Base-by-base conservation (phyloP, 2,797 vertebrate genomes). In the Melopsittacus undulatus region DNA sequence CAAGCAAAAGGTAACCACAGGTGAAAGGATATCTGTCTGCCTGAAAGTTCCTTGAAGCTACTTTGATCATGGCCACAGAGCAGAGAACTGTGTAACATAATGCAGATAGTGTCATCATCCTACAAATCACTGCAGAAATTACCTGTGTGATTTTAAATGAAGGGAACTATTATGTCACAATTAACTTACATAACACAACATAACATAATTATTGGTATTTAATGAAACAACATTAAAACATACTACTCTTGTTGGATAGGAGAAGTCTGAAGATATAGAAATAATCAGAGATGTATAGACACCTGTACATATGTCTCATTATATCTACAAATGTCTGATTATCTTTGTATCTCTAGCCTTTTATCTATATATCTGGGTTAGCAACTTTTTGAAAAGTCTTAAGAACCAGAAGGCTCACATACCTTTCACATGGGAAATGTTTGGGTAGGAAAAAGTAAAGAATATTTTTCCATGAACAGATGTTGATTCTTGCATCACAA, bases 1-100 rank as follows among this genome's bases (percentile, higher is more conserved):
- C 74, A 88, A 94, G 62, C 69, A 82, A 95, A 94, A 95, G 83
- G 36, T 89, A 94, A 74, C 67, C 52, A 51, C 26, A 86, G 61
- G 51, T 88, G 32, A 67, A 91, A 83, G 73, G 49, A 92, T 13
- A 84, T 52, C 81, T 95, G 51, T 67, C 40, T 78, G 56, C 29
- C 69, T 57, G 22, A 36, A 26, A 57, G 34, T 23, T 83, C 67
- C 89, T 75, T 76, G 45, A 73, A 87, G 32, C 3, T 78, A 2
- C n/a, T 81, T 32, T 78, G 57, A 40, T 51, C 27, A 26, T 17
- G 27, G 38, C 45, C 94, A 40, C 7, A 74, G 32, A 94, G 23
- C 29, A 68, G 78, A 95, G 92, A 90, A 79, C 40, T 32, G 38
- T 24, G 54, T 64, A 93, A 64, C 57, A 34, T 62, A 34, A 34